Percentiles rank a stretch among this genome's conserved stretches.
Conservation (phyloP, 2,888 invertebrate species). For the Pterobdella sp. region DNA sequence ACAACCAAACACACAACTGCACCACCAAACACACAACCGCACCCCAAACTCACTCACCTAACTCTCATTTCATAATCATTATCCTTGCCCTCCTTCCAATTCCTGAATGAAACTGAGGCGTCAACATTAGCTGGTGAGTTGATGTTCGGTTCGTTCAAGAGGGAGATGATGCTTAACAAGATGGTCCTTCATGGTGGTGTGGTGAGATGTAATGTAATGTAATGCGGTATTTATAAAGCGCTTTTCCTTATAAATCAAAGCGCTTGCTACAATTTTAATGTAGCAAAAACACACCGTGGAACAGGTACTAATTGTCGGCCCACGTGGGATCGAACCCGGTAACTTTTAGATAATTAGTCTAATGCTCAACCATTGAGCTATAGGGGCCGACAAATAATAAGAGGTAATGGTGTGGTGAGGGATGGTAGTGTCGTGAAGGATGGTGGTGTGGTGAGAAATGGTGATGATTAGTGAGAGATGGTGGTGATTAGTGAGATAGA, state of each 20-base stretch:
- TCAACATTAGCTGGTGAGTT: constrained; percentile 99
- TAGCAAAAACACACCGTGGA: too few relatives aligned
- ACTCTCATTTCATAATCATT: constrained; percentile 96
- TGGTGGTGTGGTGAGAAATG: too few relatives aligned
- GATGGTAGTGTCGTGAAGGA: too few relatives aligned
- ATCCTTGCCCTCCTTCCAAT: constrained; percentile 95
- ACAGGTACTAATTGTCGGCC: background rate
- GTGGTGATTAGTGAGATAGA: too few relatives aligned
- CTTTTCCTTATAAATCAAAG: too few relatives aligned
- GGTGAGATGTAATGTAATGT: background rate
- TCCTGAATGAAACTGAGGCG: constrained; percentile 87
- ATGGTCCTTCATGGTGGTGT: constrained; percentile 64
- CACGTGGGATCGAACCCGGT: background rate
- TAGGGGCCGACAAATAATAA: too few relatives aligned
- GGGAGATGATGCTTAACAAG: constrained; percentile 93
- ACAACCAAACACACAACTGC: background rate
- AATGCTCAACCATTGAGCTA: too few relatives aligned
- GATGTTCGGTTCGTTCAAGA: constrained; percentile 97
- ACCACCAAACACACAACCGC: background rate
- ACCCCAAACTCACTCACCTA: constrained; percentile 58
- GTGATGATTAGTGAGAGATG: too few relatives aligned
- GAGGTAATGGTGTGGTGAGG: too few relatives aligned
- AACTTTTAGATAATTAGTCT: too few relatives aligned
- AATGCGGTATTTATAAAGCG: background rate
- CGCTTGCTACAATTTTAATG: too few relatives aligned